phyloP scores from a whole-genome alignment of 2,888 invertebrate genomes.

The Tridacna gigas region DNA sequence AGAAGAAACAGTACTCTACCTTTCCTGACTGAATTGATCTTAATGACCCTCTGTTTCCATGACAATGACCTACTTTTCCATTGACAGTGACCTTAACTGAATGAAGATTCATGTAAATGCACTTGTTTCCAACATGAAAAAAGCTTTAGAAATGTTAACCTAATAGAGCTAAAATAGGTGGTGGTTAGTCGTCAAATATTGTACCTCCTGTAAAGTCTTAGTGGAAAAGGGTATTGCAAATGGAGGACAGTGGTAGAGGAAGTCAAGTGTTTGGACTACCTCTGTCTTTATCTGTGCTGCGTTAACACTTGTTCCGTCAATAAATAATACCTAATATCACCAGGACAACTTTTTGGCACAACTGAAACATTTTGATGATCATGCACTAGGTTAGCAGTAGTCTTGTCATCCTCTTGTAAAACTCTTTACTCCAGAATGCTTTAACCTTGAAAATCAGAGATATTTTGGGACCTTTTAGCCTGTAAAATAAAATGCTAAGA shows the following conservation, averaged over 20 bases:
- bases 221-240: neutral
- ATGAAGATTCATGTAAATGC: neutral
- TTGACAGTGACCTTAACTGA: neutral
- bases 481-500: too few species aligned
- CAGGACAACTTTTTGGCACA: conserved; percentile 14
- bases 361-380: conserved; percentile 25
- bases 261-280: neutral
- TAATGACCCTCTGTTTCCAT: neutral
- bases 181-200: conserved; percentile 9
- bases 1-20: too few species aligned
- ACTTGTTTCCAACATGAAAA: too few species aligned
- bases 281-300: conserved; percentile 4
- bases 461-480: too few species aligned
- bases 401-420: conserved; percentile 35
- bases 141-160: neutral
- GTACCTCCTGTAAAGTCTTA: neutral
- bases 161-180: conserved; percentile 21
- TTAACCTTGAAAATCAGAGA: neutral
- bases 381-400: conserved; percentile 59
- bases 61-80: neutral
- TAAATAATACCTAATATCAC: conserved; percentile 52
- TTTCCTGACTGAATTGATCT: too few species aligned
- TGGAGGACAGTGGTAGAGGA: neutral
- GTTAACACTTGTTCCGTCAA: neutral
- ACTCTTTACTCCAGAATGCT: neutral